These are phyloP conservation scores for Carposina sasakii DNA, from an alignment of 1,140 invertebrate species.

Conservation along the genomic window DNA sequence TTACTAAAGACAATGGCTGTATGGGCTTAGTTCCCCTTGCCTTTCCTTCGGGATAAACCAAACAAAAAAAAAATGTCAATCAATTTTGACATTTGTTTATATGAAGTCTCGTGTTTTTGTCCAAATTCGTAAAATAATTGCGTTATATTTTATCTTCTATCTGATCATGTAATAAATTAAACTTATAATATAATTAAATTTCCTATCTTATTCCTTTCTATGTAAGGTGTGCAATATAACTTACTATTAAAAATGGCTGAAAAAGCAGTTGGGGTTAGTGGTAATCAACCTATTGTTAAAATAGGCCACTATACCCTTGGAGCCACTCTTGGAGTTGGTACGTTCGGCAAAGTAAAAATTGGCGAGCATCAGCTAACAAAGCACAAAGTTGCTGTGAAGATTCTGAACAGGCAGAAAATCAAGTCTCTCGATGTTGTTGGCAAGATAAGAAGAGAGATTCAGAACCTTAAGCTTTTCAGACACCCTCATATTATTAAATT, in stretches of 20 bases:
- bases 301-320: constrained; percentile 95
- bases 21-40: too few species aligned
- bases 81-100: too few species aligned
- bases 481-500: constrained; percentile 99
- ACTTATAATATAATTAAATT: too few species aligned
- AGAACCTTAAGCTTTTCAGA: constrained; percentile 98
- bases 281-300: constrained; percentile 87
- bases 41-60: too few species aligned
- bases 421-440: constrained; percentile 99
- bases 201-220: neutral
- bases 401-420: constrained; percentile 98
- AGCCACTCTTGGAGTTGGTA: constrained; percentile 91
- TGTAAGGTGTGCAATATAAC: neutral
- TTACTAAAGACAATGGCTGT: too few species aligned
- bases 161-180: too few species aligned
- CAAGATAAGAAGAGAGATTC: constrained; percentile 98
- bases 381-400: constrained; percentile 99
- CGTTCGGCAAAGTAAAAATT: constrained; percentile 97
- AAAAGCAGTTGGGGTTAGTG: constrained; percentile 67
- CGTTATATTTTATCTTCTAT: too few species aligned
- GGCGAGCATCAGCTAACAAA: constrained; percentile 98
- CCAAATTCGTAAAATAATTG: too few species aligned
- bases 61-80: too few species aligned
- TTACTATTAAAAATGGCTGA: constrained; percentile 73
- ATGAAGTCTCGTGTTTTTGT: constrained; percentile 10